Evolutionary conservation across 2,888 invertebrate species (phyloP).

Genomic region (Aporophyla nigra): DNA sequence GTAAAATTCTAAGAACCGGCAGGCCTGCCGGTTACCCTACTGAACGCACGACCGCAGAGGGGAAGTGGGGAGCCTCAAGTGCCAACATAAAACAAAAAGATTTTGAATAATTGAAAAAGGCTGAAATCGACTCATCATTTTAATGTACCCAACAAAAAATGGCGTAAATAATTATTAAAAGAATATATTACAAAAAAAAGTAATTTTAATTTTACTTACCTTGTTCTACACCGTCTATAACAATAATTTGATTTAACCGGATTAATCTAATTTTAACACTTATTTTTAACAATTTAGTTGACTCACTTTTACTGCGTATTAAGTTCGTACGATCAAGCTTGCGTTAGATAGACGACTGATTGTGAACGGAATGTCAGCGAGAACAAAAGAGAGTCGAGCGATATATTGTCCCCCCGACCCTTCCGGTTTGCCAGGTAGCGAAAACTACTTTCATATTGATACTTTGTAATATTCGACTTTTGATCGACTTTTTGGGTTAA

Average conservation of each 20-base stretch:
- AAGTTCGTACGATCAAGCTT: constrained; percentile 10
- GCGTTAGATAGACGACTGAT: constrained; percentile 14
- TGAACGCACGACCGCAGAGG: too few species aligned
- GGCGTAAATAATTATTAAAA: constrained; percentile 8
- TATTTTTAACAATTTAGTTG: constrained; percentile 9
- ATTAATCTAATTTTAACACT: constrained; percentile 9
- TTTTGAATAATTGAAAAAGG: constrained; percentile 2
- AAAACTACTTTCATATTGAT: too few species aligned
- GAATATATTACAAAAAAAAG: neutral
- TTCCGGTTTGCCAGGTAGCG: neutral
- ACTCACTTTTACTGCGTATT: constrained; percentile 15
- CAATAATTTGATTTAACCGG: constrained; percentile 2
- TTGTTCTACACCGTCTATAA: constrained; percentile 1
- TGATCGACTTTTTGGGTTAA: too few species aligned
- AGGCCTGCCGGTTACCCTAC: too few species aligned
- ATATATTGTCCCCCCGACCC: constrained; percentile 9
- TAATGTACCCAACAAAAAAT: constrained; percentile 11
- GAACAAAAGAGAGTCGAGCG: constrained; percentile 12
- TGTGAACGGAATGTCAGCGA: constrained; percentile 9
- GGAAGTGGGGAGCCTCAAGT: neutral
- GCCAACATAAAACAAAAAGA: neutral
- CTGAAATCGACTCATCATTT: constrained; percentile 2
- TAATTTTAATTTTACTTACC: constrained; percentile 2
- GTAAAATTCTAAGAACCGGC: too few species aligned
- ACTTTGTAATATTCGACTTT: too few species aligned